phyloP scores from a whole-genome alignment of 1,140 invertebrate genomes.

The Drosophila littoralis region DNA sequence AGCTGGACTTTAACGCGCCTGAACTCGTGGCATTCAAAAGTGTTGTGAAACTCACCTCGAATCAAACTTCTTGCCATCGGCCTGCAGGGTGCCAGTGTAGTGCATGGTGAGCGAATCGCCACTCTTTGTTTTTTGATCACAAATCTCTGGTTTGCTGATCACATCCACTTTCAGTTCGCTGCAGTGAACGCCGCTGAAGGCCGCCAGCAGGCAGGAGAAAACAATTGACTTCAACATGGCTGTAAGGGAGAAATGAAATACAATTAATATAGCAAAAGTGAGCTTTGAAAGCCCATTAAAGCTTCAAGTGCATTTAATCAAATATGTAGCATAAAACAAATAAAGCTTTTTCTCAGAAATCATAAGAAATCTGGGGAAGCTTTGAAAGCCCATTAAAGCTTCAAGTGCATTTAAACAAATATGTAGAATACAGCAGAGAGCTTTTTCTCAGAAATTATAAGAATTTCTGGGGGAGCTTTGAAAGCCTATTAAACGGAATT shows the following conservation, averaged over 20 bases:
- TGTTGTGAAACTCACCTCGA: slow-evolving; percentile 90
- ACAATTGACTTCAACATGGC: slow-evolving; percentile 78
- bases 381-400: slow-evolving; percentile 1
- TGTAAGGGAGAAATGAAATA: slow-evolving; percentile 36
- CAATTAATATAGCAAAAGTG: not conserved
- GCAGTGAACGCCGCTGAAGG: slow-evolving; percentile 83
- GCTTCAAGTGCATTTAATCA: too few species aligned
- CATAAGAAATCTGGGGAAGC: too few species aligned
- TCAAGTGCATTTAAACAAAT: too few species aligned
- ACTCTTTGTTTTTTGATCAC: slow-evolving; percentile 92
- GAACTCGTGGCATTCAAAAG: slow-evolving; percentile 20
- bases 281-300: not conserved
- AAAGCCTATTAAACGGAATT: slow-evolving; percentile 5
- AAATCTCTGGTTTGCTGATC: slow-evolving; percentile 91
- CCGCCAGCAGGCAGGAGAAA: slow-evolving; percentile 84
- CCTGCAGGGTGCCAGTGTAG: slow-evolving; percentile 92
- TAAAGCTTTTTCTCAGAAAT: too few species aligned
- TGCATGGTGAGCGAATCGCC: slow-evolving; percentile 97
- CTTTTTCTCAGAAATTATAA: too few species aligned
- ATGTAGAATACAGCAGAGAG: too few species aligned
- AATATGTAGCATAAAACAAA: too few species aligned
- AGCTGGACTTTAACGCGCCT: slow-evolving; percentile 35
- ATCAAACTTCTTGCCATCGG: slow-evolving; percentile 96
- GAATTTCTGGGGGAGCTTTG: not conserved
- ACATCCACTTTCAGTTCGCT: slow-evolving; percentile 92